Conservation (phyloP, 2,797 vertebrate species). For the Karalla daura region DNA sequence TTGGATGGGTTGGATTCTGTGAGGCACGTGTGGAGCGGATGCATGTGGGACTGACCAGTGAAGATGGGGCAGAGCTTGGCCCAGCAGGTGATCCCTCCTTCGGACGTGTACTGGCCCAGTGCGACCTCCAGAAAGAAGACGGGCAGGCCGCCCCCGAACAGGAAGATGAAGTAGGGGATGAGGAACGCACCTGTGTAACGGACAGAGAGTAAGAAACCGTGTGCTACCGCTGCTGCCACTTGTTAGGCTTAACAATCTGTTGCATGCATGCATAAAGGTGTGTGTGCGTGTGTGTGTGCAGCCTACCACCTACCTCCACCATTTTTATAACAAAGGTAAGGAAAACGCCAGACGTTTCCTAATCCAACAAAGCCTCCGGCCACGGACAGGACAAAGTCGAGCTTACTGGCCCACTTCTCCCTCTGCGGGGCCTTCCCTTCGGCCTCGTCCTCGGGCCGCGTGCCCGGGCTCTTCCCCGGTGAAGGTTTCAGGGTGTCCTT, state of each 20-base stretch:
- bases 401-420: slow-evolving; percentile 99
- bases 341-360: slow-evolving; percentile 98
- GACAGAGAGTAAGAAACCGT: slow-evolving; percentile 13
- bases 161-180: slow-evolving; percentile 99
- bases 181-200: slow-evolving; percentile 93
- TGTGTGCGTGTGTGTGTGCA: too few relatives aligned
- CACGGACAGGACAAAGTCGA: slow-evolving; percentile 98
- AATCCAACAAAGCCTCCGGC: slow-evolving; percentile 98
- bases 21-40: not conserved
- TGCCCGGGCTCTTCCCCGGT: slow-evolving; percentile 96
- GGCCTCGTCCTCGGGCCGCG: slow-evolving; percentile 94
- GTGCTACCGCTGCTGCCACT: not conserved
- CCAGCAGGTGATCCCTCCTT: slow-evolving; percentile 99
- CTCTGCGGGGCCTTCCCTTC: slow-evolving; percentile 95
- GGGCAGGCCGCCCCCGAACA: slow-evolving; percentile 97
- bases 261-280: too few relatives aligned
- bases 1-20: too few relatives aligned
- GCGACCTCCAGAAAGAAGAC: slow-evolving; percentile 99
- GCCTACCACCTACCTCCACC: slow-evolving; percentile 92
- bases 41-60: slow-evolving; percentile 87
- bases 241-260: not conserved
- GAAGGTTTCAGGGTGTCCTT: slow-evolving; percentile 99
- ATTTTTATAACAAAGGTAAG: slow-evolving; percentile 99
- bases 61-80: slow-evolving; percentile 98
- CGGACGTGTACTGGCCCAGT: slow-evolving; percentile 98